Evolutionary conservation across 2,797 vertebrate species (phyloP), one percentile per base, ranked within the genome.

Genomic region (Coregonus ussuriensis): DNA sequence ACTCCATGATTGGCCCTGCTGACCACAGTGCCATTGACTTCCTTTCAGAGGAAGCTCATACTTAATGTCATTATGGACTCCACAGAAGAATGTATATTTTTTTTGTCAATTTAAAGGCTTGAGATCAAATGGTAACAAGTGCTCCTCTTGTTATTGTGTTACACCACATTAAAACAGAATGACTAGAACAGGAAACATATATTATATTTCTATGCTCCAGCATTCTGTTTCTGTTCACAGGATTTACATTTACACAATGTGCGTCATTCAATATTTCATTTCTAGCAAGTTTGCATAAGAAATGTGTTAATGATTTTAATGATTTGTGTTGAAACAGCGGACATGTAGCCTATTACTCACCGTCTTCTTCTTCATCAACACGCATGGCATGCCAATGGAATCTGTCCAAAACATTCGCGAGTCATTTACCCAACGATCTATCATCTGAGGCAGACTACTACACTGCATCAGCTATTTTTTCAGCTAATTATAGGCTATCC

Each of bases 1-100:
- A 76, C 52, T 53, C 56, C 18, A 62, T 65, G 62, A 89, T 86
- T 84, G 85, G 82, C 86, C 13, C 72, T 47, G 72, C 76, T 73
- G 71, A 21, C 68, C 68, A 71, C 54, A 15, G 18, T 69, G 21
- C 29, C 62, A 78, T 79, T 78, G 83, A 83, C 74, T 73, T 35
- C 1, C 76, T 47, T 69, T 52, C 75, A 71, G 9, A 77, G 67
- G 29, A 1, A 31, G 33, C n/a, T 33, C 14, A 51, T 54, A 52
- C 18, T 74, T 73, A 51, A 79, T 74, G 51, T 65, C 77, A 73
- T 72, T 74, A 62, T 41, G 3, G 29, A 71, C 18, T 0, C 13
- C 47, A 70, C 67, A 9, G 41, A 47, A 53, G 21, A 9, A 73
- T 69, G 67, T 75, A 84, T 81, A 7, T 68, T 3, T 33, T 25